Conservation (phyloP, 1,140 invertebrate genomes). For the Caenorhabditis inopinata region DNA sequence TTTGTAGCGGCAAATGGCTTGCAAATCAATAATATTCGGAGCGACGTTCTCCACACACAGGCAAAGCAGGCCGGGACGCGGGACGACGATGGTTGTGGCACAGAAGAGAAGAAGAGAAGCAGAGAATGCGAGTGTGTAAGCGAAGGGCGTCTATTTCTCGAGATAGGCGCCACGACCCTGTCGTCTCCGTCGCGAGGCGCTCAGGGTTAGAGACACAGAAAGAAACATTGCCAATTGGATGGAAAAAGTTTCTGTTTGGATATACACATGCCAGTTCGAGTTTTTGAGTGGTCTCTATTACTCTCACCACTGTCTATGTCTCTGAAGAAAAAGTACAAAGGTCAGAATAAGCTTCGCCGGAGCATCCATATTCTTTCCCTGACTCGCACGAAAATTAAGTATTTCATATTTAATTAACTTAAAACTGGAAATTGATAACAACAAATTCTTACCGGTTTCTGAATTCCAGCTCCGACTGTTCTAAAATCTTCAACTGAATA, state of each 20-base stretch:
- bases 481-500: too few species aligned
- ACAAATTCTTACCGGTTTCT: too few species aligned
- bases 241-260: slow-evolving; percentile 17
- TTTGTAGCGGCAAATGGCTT: not conserved
- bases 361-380: too few species aligned
- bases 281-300: slow-evolving; percentile 11
- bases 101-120: slow-evolving; percentile 25
- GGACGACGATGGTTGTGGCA: slow-evolving; percentile 23
- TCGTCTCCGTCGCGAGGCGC: not conserved
- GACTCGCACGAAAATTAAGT: too few species aligned
- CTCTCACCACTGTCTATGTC: not conserved
- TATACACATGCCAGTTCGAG: slow-evolving; percentile 17
- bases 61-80: not conserved
- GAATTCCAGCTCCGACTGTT: too few species aligned
- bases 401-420: too few species aligned
- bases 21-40: slow-evolving; percentile 27
- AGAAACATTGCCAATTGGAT: slow-evolving; percentile 3
- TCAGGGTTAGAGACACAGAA: not conserved
- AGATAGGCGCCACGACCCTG: not conserved
- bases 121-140: not conserved
- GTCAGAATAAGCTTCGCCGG: too few species aligned
- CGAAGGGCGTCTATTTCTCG: slow-evolving; percentile 1
- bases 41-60: slow-evolving; percentile 5
- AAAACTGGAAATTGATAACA: too few species aligned
- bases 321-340: not conserved